Percentiles rank a stretch among this genome's conserved stretches.
Conservation (phyloP, 1,140 invertebrate genomes). For the Drosophila fuyamai region DNA sequence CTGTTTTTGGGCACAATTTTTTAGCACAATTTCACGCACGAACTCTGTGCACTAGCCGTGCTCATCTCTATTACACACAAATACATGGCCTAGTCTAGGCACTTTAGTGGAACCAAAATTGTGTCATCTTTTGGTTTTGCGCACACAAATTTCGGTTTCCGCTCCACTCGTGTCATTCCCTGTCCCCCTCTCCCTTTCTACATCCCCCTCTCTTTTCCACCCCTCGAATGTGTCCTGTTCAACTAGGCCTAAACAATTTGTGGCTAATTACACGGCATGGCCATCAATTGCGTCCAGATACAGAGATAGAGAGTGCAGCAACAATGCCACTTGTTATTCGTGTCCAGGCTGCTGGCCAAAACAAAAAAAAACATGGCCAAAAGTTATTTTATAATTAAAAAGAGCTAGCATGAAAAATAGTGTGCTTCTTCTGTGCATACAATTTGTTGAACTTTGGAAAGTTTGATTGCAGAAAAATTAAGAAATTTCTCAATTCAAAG, state of each 20-base stretch:
- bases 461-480: slow-evolving; percentile 11
- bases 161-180: slow-evolving; percentile 27
- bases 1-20: too few relatives aligned
- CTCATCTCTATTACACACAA: background rate
- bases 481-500: slow-evolving; percentile 20
- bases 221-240: slow-evolving; percentile 46
- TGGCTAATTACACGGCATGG: slow-evolving; percentile 80
- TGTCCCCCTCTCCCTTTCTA: background rate
- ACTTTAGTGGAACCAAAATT: slow-evolving; percentile 66
- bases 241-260: slow-evolving; percentile 82
- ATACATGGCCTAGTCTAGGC: slow-evolving; percentile 14
- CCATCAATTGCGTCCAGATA: slow-evolving; percentile 70
- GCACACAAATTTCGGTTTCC: slow-evolving; percentile 71
- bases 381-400: slow-evolving; percentile 83
- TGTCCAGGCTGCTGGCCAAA: slow-evolving; percentile 22
- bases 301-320: slow-evolving; percentile 33
- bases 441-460: slow-evolving; percentile 21
- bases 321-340: slow-evolving; percentile 37
- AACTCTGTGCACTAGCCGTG: background rate
- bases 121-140: slow-evolving; percentile 80
- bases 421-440: slow-evolving; percentile 12
- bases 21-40: background rate
- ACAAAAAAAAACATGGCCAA: slow-evolving; percentile 22
- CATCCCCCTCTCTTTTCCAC: background rate
- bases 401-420: slow-evolving; percentile 13